Evolutionary conservation across 2,888 invertebrate species (phyloP), one percentile per base, ranked within the genome.

Genomic region (Epinotia demarniana): DNA sequence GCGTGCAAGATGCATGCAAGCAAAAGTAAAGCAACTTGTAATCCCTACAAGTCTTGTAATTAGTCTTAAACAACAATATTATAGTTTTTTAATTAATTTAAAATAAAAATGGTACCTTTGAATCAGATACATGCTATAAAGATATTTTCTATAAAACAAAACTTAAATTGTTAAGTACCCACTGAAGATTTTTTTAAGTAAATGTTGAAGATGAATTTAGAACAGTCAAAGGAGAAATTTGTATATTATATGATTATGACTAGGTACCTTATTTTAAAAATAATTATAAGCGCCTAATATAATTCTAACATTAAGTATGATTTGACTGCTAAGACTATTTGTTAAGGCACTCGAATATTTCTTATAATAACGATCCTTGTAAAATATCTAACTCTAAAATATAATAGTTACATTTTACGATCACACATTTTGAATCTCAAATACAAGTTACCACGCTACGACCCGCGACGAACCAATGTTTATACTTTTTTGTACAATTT

Each of bases 21-120:
- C n/a, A n/a, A 62, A 43, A 43, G 39, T 11, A 12, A 16, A 73
- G 66, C 72, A 49, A 73, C 72, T 60, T 70, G 49, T 53, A 58
- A 58, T 19, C n/a, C 5, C 49, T 49, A 58, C 60, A 72, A 66
- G 66, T 66, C 64, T 73, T 73, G 66, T 66, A 66, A 58, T 12
- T 27, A 39, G 9, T 39, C 39, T 33, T 33, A 23, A 63, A 66
- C 57, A 64, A 53, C 49, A 49, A 18, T 8, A 53, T n/a, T 0
- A 33, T 16, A 6, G 16, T 53, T 4, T n/a, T n/a, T 49, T 16
- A 16, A 4, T 49, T 5, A 4, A 3, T 16, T 16, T 49, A 49
- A 49, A 49, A 4, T 16, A 16, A 53, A 53, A 53, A 53, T 8
- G 16, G 6, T n/a, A n/a, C 53, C 53, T 53, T 53, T 39, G 39